These are phyloP conservation scores for Drosophila niveifrons DNA, from an alignment of 2,888 invertebrate species.

Conservation along the genomic window DNA sequence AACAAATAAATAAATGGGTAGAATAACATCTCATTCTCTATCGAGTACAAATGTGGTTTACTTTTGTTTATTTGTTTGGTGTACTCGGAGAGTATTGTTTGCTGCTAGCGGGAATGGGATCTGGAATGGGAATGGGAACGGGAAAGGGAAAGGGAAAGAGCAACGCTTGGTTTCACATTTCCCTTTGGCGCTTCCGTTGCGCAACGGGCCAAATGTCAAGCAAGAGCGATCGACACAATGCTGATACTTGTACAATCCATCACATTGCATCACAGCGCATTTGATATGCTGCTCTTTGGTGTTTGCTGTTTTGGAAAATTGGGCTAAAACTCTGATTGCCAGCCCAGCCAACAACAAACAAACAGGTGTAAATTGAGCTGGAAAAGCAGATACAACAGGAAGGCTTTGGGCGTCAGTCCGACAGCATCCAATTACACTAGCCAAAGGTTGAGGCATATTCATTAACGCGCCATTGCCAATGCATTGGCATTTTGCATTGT, in stretches of 20 bases:
- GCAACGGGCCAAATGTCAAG: constrained; percentile 21
- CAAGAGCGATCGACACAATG: constrained; percentile 50
- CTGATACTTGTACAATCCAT: constrained; percentile 10
- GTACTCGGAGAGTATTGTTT: constrained; percentile 8
- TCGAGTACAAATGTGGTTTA: constrained; percentile 27
- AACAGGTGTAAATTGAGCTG: constrained; percentile 72
- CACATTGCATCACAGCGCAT: constrained; percentile 27
- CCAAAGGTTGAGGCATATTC: constrained; percentile 57
- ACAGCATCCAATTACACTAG: constrained; percentile 68
- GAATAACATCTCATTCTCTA: constrained; percentile 58
- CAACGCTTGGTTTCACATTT: constrained; percentile 82
- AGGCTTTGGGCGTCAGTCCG: constrained; percentile 48
- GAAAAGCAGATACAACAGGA: constrained; percentile 55
- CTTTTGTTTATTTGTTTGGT: constrained; percentile 45
- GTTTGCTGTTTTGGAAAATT: constrained; percentile 53
- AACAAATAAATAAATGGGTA: constrained; percentile 44
- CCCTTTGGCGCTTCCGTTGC: constrained; percentile 69
- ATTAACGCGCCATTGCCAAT: constrained; percentile 53
- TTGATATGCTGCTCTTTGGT: constrained; percentile 43
- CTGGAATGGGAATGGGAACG: constrained; percentile 39
- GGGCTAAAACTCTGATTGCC: constrained; percentile 67
- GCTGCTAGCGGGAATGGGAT: constrained; percentile 20
- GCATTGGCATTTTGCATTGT: constrained; percentile 71
- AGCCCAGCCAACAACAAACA: constrained; percentile 56
- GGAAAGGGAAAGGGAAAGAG: constrained; percentile 43